Percentiles rank a stretch among this genome's conserved stretches.
phyloP scores from a whole-genome alignment of 1,140 invertebrate species.

The Drosophila pruinosa region DNA sequence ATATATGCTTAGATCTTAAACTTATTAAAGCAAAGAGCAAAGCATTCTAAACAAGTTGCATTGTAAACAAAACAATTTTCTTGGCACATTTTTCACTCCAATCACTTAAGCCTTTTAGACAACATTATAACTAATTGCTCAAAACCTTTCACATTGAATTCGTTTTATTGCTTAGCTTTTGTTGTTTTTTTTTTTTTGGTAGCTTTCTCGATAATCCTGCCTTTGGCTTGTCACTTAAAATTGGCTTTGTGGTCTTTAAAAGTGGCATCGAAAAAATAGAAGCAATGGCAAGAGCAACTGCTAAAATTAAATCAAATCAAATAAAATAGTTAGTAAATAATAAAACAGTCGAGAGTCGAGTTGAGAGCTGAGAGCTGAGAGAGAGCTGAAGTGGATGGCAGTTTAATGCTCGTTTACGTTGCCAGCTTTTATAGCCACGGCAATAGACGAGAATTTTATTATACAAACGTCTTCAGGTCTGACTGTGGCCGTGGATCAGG shows the following conservation, averaged over 20 bases:
- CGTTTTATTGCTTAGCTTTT: conserved; percentile 20
- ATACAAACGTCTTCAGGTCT: conserved; percentile 55
- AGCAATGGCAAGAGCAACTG: conserved; percentile 35
- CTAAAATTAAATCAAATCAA: conserved; percentile 77
- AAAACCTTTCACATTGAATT: conserved; percentile 33
- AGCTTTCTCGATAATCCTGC: conserved; percentile 28
- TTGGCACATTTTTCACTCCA: neutral
- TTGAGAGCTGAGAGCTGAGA: conserved; percentile 2
- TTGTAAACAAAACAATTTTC: neutral
- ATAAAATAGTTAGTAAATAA: conserved; percentile 81
- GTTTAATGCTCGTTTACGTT: conserved; percentile 70
- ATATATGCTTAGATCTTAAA: neutral
- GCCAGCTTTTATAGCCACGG: conserved; percentile 65
- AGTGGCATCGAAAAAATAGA: neutral
- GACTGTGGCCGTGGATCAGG: neutral
- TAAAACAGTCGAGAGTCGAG: conserved; percentile 67
- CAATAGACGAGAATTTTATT: conserved; percentile 75
- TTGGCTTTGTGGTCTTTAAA: conserved; percentile 41
- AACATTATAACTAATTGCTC: conserved; percentile 31
- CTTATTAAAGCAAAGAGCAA: neutral
- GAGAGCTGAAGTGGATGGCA: conserved; percentile 47
- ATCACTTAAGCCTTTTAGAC: conserved; percentile 26
- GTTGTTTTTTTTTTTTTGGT: neutral
- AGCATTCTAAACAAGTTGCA: neutral
- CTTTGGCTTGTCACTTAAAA: conserved; percentile 33